Evolutionary conservation across 2,113 vertebrate species (phyloP).

Genomic region (Ophthalmolycus amberensis): DNA sequence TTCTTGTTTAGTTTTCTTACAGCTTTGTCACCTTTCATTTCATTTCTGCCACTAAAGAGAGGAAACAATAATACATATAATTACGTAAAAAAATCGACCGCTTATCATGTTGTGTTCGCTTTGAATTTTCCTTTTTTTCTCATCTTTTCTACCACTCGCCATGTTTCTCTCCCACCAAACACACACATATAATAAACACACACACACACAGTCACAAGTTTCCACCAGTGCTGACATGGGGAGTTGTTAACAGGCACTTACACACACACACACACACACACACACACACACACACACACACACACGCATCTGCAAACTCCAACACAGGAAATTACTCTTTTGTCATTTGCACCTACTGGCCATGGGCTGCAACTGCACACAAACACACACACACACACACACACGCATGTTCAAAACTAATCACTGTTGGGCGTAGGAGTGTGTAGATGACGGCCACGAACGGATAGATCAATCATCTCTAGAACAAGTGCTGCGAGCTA

Average conservation of each 20-base stretch:
- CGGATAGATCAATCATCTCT: conserved; percentile 63
- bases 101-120: background rate
- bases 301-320: background rate
- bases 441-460: conserved; percentile 46
- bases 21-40: background rate
- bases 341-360: conserved; percentile 18
- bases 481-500: conserved; percentile 42
- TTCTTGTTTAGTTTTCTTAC: background rate
- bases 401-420: conserved; percentile 30
- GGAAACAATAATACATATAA: background rate
- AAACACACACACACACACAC: conserved; percentile 26
- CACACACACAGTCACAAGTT: conserved; percentile 15
- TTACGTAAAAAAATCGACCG: background rate
- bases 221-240: conserved; percentile 41
- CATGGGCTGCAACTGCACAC: background rate
- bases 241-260: conserved; percentile 35
- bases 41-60: background rate
- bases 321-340: conserved; percentile 45
- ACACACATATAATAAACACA: background rate
- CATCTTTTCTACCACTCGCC: background rate
- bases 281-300: conserved; percentile 21
- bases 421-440: conserved; percentile 8
- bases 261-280: conserved; percentile 6
- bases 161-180: background rate
- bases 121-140: background rate